Conservation (phyloP, 2,888 invertebrate species). For the Pandemis corylana region DNA sequence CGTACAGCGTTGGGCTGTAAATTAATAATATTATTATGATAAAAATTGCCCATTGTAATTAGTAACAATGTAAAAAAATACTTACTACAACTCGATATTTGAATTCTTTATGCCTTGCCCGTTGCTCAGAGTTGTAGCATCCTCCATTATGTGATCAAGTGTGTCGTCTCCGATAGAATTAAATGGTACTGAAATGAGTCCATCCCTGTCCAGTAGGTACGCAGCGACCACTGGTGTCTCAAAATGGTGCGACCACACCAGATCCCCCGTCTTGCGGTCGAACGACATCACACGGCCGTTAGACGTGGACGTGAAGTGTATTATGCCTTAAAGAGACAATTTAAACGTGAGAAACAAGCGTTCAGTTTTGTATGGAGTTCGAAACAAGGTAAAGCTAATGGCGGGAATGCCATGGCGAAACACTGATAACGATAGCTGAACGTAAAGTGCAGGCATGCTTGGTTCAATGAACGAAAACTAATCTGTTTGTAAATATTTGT, state of each 20-base stretch:
- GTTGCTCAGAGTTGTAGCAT: slow-evolving; percentile 80
- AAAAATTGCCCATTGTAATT: slow-evolving; percentile 18
- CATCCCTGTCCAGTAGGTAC: slow-evolving; percentile 91
- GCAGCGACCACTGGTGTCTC: slow-evolving; percentile 96
- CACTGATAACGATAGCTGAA: slow-evolving; percentile 24
- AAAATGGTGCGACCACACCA: slow-evolving; percentile 95
- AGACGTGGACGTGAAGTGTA: slow-evolving; percentile 96
- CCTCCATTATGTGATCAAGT: slow-evolving; percentile 88
- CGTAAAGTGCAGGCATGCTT: slow-evolving; percentile 17
- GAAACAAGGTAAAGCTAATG: slow-evolving; percentile 23
- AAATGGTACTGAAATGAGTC: slow-evolving; percentile 93
- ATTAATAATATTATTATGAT: not conserved
- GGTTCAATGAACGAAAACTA: slow-evolving; percentile 29
- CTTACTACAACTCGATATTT: slow-evolving; percentile 87
- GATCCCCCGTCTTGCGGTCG: slow-evolving; percentile 91
- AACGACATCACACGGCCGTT: slow-evolving; percentile 94
- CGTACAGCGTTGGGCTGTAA: slow-evolving; percentile 94
- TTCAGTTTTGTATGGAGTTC: not conserved
- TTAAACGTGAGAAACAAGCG: not conserved
- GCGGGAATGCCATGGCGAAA: slow-evolving; percentile 2
- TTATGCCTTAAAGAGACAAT: slow-evolving; percentile 86
- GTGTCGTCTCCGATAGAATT: slow-evolving; percentile 95
- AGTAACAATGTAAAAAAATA: slow-evolving; percentile 44
- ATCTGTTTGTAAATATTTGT: slow-evolving; percentile 28
- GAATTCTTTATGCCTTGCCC: slow-evolving; percentile 85